These are phyloP conservation scores for Hyles lineata DNA, from an alignment of 2,888 invertebrate genomes.

Conservation along the genomic window DNA sequence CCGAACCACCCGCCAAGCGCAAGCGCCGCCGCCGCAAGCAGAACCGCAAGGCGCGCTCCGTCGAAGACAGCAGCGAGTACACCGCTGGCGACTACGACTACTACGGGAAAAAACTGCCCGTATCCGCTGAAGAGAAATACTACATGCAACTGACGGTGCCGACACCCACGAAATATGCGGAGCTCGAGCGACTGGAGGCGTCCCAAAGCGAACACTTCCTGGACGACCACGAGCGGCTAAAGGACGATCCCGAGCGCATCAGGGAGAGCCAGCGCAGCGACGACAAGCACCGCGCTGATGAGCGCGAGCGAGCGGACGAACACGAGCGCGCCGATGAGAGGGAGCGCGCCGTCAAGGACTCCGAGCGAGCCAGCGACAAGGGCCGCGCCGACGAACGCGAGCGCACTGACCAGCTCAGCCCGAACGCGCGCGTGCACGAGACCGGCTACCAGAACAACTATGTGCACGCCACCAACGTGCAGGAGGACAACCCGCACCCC, in stretches of 20 bases:
- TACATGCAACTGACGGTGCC: conserved; percentile 64
- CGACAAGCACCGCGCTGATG: conserved; percentile 43
- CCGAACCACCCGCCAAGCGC: conserved; percentile 60
- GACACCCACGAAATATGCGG: conserved; percentile 67
- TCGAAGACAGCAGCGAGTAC: conserved; percentile 50
- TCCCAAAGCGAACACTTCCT: conserved; percentile 57
- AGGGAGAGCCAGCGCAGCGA: conserved; percentile 40
- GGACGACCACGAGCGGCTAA: conserved; percentile 67
- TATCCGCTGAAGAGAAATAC: conserved; percentile 71
- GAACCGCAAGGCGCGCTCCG: conserved; percentile 60
- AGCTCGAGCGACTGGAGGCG: conserved; percentile 63
- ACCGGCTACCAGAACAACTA: conserved; percentile 68
- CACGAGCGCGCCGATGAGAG: conserved; percentile 46
- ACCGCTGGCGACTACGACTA: conserved; percentile 71
- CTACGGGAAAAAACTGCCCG: conserved; percentile 66
- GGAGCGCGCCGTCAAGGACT: conserved; percentile 53
- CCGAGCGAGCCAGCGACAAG: conserved; percentile 50
- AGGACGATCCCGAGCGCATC: conserved; percentile 59
- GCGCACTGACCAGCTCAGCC: conserved; percentile 59
- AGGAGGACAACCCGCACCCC: conserved; percentile 55
- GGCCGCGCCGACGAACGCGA: conserved; percentile 48
- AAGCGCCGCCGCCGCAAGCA: conserved; percentile 67
- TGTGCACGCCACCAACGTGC: conserved; percentile 67
- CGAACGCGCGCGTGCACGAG: conserved; percentile 67
- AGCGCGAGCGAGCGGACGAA: conserved; percentile 43